A percentile compares a stretch with the other conserved stretches of the same genome.
phyloP scores from a whole-genome alignment of 2,113 vertebrate species.

The Mystacornis crossleyi region DNA sequence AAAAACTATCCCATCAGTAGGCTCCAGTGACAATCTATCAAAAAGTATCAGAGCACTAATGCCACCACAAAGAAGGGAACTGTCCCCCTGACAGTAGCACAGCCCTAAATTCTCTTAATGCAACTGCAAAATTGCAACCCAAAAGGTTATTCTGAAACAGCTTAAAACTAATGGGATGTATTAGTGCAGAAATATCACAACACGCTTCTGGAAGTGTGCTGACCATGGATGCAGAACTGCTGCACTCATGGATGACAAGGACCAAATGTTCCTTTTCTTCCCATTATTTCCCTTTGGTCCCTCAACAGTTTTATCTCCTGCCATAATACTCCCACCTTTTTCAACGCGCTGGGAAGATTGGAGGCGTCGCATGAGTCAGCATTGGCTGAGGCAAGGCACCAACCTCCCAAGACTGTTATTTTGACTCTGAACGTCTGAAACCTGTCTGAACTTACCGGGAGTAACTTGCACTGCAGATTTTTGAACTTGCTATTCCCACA shows the following conservation, averaged over 20 bases:
- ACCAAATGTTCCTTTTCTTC: not conserved
- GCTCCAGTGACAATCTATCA: not conserved
- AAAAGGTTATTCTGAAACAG: not conserved
- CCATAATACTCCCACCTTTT: not conserved
- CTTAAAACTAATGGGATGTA: not conserved
- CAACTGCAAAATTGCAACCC: not conserved
- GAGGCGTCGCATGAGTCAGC: fast-evolving
- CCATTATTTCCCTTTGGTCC: not conserved
- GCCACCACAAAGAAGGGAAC: not conserved
- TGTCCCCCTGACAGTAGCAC: not conserved
- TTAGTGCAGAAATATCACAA: not conserved
- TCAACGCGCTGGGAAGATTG: not conserved
- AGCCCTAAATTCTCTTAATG: not conserved
- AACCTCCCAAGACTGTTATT: not conserved
- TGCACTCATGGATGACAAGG: not conserved
- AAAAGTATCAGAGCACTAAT: not conserved
- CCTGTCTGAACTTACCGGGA: conserved; percentile 78
- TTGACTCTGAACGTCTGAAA: not conserved
- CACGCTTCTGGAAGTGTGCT: fast-evolving
- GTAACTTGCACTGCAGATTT: conserved; percentile 87
- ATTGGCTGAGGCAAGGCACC: not conserved
- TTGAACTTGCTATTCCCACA: conserved; percentile 94
- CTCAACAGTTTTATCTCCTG: not conserved
- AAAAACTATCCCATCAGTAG: not conserved
- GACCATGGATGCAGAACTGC: not conserved